phyloP scores from a whole-genome alignment of 1,140 invertebrate species.

The Aradophagus sp. region DNA sequence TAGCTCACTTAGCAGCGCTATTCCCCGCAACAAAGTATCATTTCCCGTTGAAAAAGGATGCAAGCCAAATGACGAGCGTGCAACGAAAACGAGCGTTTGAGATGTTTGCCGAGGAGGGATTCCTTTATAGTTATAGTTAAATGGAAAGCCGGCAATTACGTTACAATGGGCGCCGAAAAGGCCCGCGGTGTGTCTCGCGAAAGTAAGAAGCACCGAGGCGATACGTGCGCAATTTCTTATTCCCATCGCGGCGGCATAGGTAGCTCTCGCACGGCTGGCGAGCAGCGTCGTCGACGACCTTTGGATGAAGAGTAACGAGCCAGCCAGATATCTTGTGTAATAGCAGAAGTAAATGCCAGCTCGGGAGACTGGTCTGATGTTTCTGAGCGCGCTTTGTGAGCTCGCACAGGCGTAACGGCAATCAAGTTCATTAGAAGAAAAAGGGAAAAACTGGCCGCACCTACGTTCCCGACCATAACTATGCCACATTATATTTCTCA shows the following conservation, averaged over 20 bases:
- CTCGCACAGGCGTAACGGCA: conserved; percentile 33
- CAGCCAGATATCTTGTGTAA: conserved; percentile 61
- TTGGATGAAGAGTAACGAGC: conserved; percentile 60
- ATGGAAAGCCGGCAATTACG: conserved; percentile 14
- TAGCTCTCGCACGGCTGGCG: conserved; percentile 25
- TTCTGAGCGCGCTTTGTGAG: conserved; percentile 27
- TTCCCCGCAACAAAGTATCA: no score
- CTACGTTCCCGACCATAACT: conserved; percentile 45
- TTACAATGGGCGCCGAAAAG: conserved; percentile 12
- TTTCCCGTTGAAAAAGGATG: no score
- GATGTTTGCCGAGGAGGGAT: no score
- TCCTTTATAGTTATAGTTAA: no score
- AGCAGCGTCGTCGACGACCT: conserved; percentile 54
- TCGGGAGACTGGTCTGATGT: conserved; percentile 62
- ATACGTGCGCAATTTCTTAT: conserved; percentile 39
- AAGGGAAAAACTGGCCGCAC: conserved; percentile 55
- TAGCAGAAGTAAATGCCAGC: conserved; percentile 66
- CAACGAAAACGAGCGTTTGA: no score
- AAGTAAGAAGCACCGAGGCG: conserved; percentile 29
- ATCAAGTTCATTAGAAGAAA: conserved; percentile 49
- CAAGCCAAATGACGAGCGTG: no score
- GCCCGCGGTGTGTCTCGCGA: conserved; percentile 1
- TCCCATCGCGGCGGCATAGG: conserved; percentile 28
- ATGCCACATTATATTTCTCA: conserved; percentile 50
- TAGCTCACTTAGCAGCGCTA: no score